Percentiles rank a stretch among this genome's conserved stretches.
phyloP scores from a whole-genome alignment of 2,113 vertebrate genomes.

The Oxyura jamaicensis region DNA sequence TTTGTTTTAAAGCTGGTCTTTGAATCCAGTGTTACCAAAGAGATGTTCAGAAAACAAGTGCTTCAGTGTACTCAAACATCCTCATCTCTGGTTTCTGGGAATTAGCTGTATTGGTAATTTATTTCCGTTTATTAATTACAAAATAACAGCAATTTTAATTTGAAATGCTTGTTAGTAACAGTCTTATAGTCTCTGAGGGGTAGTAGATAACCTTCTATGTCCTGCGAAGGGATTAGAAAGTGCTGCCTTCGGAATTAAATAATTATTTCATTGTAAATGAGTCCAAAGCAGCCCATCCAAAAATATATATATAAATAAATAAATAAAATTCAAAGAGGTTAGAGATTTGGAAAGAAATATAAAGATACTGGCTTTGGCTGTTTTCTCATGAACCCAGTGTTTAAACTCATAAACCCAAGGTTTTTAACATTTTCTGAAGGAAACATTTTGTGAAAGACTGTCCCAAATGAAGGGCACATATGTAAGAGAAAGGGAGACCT shows the following conservation, averaged over 20 bases:
- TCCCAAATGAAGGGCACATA: neutral
- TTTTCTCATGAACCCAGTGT: conserved; percentile 24
- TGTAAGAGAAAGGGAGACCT: neutral
- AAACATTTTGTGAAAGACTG: neutral
- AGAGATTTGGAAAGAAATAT: conserved; percentile 31
- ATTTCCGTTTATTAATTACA: conserved; percentile 65
- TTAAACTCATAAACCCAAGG: conserved; percentile 34
- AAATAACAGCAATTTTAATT: conserved; percentile 62
- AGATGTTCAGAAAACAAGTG: conserved; percentile 35
- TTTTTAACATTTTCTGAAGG: conserved; percentile 43
- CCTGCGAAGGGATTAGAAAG: conserved; percentile 53
- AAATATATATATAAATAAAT: neutral
- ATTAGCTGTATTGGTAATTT: conserved; percentile 46
- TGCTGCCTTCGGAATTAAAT: conserved; percentile 9
- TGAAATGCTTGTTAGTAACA: conserved; percentile 60
- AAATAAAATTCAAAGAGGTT: neutral
- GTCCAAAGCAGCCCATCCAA: conserved; percentile 49
- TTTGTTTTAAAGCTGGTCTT: conserved; percentile 29
- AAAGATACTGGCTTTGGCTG: neutral
- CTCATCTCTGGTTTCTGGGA: conserved; percentile 15
- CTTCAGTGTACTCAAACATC: neutral
- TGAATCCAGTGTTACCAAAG: conserved; percentile 19
- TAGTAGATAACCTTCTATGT: conserved; percentile 61
- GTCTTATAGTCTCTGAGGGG: conserved; percentile 33
- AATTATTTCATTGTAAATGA: conserved; percentile 71